These are phyloP conservation scores for Archaeoteleia sp. DNA, from an alignment of 2,888 invertebrate genomes.

Conservation along the genomic window DNA sequence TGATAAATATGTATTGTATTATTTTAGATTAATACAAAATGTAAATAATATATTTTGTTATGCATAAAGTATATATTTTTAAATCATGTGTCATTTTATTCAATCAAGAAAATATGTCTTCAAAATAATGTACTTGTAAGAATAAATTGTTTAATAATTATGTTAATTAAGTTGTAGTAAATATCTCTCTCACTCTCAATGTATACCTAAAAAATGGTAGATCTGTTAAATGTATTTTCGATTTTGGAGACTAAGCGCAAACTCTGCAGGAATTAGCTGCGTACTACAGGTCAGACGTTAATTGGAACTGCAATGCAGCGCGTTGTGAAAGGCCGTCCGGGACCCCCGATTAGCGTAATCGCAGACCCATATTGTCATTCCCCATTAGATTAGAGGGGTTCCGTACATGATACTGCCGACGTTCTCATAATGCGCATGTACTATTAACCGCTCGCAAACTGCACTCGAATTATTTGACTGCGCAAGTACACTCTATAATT, in stretches of 20 bases:
- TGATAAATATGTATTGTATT: too few relatives aligned
- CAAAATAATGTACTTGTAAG: too few relatives aligned
- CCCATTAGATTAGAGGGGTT: constrained; percentile 63
- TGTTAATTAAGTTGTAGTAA: too few relatives aligned
- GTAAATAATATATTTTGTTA: too few relatives aligned
- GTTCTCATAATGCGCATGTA: constrained; percentile 53
- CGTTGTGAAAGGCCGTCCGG: constrained; percentile 56
- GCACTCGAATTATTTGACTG: constrained; percentile 44
- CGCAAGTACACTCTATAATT: constrained; percentile 39
- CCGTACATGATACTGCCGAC: constrained; percentile 54
- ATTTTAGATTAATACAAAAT: too few relatives aligned
- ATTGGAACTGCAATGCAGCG: constrained; percentile 54
- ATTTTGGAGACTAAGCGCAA: constrained; percentile 41
- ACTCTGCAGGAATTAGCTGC: constrained; percentile 32
- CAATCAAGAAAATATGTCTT: too few relatives aligned
- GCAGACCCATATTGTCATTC: constrained; percentile 65
- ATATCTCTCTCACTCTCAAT: too few relatives aligned
- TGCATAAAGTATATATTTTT: too few relatives aligned
- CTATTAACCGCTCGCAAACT: constrained; percentile 38
- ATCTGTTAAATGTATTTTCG: constrained; percentile 25
- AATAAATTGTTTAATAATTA: too few relatives aligned
- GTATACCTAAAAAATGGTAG: too few relatives aligned
- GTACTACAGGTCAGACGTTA: constrained; percentile 52
- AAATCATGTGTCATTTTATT: too few relatives aligned
- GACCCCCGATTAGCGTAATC: constrained; percentile 64